Evolutionary conservation across 2,888 invertebrate species (phyloP).

Genomic region (Amblyteles armatorius): DNA sequence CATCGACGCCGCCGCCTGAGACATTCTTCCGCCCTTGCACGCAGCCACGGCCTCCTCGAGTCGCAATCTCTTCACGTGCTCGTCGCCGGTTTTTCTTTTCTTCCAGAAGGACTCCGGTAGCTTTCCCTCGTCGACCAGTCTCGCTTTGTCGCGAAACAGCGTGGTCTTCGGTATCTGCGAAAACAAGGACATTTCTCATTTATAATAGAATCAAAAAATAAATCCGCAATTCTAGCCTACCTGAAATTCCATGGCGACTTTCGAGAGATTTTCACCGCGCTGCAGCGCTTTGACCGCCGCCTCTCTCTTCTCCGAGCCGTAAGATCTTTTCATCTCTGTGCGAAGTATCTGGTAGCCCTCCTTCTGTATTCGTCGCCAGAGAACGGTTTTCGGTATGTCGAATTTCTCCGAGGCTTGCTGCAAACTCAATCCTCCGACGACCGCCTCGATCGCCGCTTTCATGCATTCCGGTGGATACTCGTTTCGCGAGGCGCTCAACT

Average conservation of each 20-base stretch:
- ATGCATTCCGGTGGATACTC: slow-evolving; percentile 84
- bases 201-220: neutral
- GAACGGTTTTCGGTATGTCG: slow-evolving; percentile 84
- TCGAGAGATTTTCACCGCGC: slow-evolving; percentile 84
- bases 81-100: slow-evolving; percentile 80
- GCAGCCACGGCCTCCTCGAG: slow-evolving; percentile 84
- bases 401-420: slow-evolving; percentile 84
- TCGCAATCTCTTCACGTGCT: slow-evolving; percentile 79
- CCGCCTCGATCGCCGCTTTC: slow-evolving; percentile 83
- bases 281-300: slow-evolving; percentile 84
- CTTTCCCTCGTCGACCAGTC: slow-evolving; percentile 83
- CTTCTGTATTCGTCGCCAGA: slow-evolving; percentile 84
- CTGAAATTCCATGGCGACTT: slow-evolving; percentile 83
- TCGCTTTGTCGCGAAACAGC: slow-evolving; percentile 83
- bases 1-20: slow-evolving; percentile 83
- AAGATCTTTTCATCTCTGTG: slow-evolving; percentile 78
- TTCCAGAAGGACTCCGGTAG: slow-evolving; percentile 82
- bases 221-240: slow-evolving; percentile 67
- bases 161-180: slow-evolving; percentile 84
- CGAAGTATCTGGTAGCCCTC: slow-evolving; percentile 80
- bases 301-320: slow-evolving; percentile 81
- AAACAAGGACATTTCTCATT: slow-evolving; percentile 6
- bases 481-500: slow-evolving; percentile 81
- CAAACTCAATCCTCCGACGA: slow-evolving; percentile 83
- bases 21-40: slow-evolving; percentile 84